Conservation (phyloP, 2,113 vertebrate species). For the Murina feae region DNA sequence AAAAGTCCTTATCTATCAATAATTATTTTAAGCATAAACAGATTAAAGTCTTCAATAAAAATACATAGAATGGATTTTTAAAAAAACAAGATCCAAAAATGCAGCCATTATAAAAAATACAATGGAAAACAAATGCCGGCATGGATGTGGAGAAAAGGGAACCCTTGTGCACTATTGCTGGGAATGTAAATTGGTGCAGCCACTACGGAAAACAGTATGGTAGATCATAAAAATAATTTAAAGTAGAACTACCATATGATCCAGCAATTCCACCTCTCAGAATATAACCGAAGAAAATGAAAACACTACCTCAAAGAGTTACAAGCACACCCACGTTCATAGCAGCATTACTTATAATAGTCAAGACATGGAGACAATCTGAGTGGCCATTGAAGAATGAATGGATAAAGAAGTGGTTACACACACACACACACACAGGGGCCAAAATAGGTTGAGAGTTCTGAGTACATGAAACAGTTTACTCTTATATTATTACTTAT, state of each 20-base stretch:
- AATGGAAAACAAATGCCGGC: not conserved
- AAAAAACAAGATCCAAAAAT: too few relatives aligned
- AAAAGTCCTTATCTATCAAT: not conserved
- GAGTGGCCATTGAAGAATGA: not conserved
- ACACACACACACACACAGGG: too few relatives aligned
- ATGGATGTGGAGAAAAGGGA: not conserved
- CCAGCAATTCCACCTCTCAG: not conserved
- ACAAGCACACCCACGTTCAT: not conserved
- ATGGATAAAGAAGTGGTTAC: not conserved
- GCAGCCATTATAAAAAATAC: not conserved
- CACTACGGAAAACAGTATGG: not conserved
- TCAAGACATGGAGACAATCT: not conserved
- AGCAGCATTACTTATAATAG: not conserved
- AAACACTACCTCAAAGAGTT: not conserved
- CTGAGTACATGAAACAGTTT: too few relatives aligned
- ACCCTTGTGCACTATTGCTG: not conserved
- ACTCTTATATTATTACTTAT: too few relatives aligned
- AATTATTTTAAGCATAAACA: not conserved
- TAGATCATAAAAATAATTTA: too few relatives aligned
- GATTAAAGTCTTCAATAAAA: not conserved
- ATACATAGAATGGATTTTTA: not conserved
- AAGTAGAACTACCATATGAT: too few relatives aligned
- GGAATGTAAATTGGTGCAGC: not conserved
- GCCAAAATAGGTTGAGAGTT: too few relatives aligned
- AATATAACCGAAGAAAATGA: not conserved